Percentiles rank a stretch among this genome's conserved stretches.
Evolutionary conservation across 2,797 vertebrate genomes (phyloP).

Genomic region (Enteromius afrohamiltoni): DNA sequence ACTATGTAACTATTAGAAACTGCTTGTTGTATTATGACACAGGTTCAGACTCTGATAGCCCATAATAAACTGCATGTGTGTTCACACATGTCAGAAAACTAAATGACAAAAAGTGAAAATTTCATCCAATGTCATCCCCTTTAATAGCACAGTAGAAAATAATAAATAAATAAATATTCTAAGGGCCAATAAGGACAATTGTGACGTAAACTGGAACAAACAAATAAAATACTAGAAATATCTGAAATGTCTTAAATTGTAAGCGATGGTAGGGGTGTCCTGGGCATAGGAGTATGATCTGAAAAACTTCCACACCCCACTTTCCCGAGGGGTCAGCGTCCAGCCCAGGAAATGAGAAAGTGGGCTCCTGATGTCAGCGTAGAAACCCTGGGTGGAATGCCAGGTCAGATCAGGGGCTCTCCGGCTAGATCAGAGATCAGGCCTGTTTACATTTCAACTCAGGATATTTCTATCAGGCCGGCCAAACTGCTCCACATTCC

Average conservation of each 20-base stretch:
- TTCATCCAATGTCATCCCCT: neutral
- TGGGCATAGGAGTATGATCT: conserved; percentile 60
- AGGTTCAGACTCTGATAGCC: neutral
- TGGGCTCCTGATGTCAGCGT: conserved; percentile 77
- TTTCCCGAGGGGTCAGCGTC: conserved; percentile 65
- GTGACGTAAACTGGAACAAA: neutral
- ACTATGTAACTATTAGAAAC: neutral
- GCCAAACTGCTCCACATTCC: conserved; percentile 78
- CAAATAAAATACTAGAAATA: neutral
- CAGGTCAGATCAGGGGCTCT: conserved; percentile 68
- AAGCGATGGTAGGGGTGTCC: conserved; percentile 1
- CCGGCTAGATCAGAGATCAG: conserved; percentile 80
- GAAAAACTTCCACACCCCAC: conserved; percentile 63
- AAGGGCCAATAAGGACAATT: neutral
- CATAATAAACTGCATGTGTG: neutral
- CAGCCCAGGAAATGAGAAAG: conserved; percentile 76
- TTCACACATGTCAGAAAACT: neutral
- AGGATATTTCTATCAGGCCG: conserved; percentile 81
- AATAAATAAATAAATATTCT: neutral
- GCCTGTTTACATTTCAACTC: conserved; percentile 86
- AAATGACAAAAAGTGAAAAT: neutral
- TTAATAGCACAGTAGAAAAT: neutral
- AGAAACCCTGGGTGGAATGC: conserved; percentile 69
- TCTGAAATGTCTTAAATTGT: neutral
- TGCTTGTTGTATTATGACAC: neutral